These are phyloP conservation scores for Petromus typicus DNA, from an alignment of 2,113 vertebrate species.

Conservation along the genomic window DNA sequence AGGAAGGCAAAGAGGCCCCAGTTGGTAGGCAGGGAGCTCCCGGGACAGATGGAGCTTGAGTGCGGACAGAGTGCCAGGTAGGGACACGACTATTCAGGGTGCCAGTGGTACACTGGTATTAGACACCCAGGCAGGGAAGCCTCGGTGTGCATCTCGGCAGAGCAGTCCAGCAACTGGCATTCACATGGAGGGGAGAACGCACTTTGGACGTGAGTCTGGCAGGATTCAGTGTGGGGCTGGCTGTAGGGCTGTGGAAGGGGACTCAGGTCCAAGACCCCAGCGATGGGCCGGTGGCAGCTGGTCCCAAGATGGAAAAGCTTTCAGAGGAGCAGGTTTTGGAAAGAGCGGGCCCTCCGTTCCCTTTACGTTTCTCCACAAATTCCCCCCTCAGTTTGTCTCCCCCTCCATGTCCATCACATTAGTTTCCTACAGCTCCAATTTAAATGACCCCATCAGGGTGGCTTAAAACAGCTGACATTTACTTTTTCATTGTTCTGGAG, in stretches of 20 bases:
- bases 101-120: accelerated
- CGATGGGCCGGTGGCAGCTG: neutral
- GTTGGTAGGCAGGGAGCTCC: neutral
- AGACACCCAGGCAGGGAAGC: too few species aligned
- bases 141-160: neutral
- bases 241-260: too few species aligned
- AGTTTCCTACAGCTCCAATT: neutral
- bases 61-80: accelerated
- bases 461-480: neutral
- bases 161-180: neutral
- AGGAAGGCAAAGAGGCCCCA: neutral
- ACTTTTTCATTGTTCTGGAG: neutral
- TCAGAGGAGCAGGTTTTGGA: neutral
- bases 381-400: neutral
- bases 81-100: accelerated
- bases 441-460: neutral
- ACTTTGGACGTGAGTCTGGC: neutral
- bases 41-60: neutral
- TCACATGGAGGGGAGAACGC: neutral
- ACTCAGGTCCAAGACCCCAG: neutral
- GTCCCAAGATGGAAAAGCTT: neutral
- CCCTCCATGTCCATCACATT: too few species aligned
- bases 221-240: neutral
- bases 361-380: neutral
- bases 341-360: neutral